Evolutionary conservation across 2,797 vertebrate genomes (phyloP), one percentile per base, ranked within the genome.

Genomic region (Propithecus perrieri): DNA sequence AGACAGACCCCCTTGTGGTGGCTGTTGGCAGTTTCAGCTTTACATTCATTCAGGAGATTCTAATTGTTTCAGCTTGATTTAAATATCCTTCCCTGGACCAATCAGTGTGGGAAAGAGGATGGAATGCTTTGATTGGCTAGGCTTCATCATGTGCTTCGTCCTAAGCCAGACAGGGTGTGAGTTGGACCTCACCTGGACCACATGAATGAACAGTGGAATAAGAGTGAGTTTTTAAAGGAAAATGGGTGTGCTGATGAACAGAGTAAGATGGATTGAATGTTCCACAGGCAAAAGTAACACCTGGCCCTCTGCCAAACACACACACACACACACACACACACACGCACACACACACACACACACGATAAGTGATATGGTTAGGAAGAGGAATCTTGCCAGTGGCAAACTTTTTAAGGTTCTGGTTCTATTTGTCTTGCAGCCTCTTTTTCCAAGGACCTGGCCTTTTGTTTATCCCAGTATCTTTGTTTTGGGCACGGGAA

Each of bases 21-120:
- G 24, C 81, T 76, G n/a, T 83, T 81, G 50, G 53, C 28, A 26
- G 22, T 50, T 67, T 81, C 26, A 75, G n/a, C 28, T 94, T 81
- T 28, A 4, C 5, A 33, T 59, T 38, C n/a, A 76, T 0, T 83
- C 35, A 33, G 14, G 83, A 83, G 30, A 61, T 46, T 71, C 30
- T 87, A 6, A 72, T 88, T 38, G 33, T 48, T 30, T 59, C 41
- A 67, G 65, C 57, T 76, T 84, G 59, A 91, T 30, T 61, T 69
- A 4, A 9, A 12, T 13, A 46, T 11, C 35, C 55, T 63, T 78
- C 33, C 24, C 28, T 78, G 63, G 90, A 57, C 46, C 48, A 59
- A 12, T 83, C 88, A 55, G 17, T 20, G 35, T 79, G 63, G n/a
- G n/a, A 28, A 74, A 30, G 57, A 67, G 35, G 38, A 14, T n/a